Conservation (phyloP, 2,888 invertebrate genomes). For the Slavum lentiscoides region DNA sequence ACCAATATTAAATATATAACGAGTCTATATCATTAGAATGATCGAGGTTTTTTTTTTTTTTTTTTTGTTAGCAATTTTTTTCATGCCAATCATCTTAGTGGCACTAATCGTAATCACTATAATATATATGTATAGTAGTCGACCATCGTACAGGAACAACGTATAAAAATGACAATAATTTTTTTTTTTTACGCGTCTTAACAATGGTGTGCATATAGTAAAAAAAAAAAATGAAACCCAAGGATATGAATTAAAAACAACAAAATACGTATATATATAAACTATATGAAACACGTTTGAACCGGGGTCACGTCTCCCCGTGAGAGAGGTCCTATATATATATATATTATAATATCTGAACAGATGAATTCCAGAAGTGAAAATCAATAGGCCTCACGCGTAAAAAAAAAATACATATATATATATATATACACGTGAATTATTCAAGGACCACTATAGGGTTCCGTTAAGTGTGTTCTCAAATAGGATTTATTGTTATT, state of each 20-base stretch:
- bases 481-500: not conserved
- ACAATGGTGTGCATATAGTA: not conserved
- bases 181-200: conserved; percentile 17
- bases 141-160: not conserved
- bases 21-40: too few species aligned
- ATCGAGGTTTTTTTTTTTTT: too few species aligned
- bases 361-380: not conserved
- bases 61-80: not conserved
- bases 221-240: conserved; percentile 8
- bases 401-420: conserved; percentile 2
- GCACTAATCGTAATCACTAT: conserved; percentile 15
- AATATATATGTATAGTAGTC: not conserved
- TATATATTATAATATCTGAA: not conserved
- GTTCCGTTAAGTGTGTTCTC: not conserved
- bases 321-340: conserved; percentile 12
- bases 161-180: conserved; percentile 14
- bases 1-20: too few species aligned
- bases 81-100: conserved; percentile 23
- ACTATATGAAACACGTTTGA: not conserved
- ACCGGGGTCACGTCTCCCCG: conserved; percentile 27
- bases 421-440: not conserved
- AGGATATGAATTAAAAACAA: not conserved
- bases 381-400: conserved; percentile 17
- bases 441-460: not conserved
- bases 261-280: not conserved